Conservation (phyloP, 2,888 invertebrate genomes). For the Apodemia mormo region DNA sequence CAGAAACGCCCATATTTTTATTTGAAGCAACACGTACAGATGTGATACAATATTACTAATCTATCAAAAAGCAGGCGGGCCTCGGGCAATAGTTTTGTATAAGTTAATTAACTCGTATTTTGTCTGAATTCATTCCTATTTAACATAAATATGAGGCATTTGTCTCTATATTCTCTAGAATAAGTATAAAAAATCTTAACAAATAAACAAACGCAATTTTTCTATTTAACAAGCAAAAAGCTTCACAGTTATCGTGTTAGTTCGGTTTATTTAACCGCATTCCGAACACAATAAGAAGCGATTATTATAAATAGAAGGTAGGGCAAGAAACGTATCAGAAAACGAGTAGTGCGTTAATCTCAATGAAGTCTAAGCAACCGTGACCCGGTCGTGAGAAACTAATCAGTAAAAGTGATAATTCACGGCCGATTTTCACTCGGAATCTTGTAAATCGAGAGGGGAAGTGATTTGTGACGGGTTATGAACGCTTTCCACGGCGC, state of each 20-base stretch:
- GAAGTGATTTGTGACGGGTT: slow-evolving; percentile 12
- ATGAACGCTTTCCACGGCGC: slow-evolving; percentile 13
- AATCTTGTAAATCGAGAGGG: not conserved
- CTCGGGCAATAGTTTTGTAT: too few species aligned
- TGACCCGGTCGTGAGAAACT: slow-evolving; percentile 11
- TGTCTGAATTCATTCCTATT: too few species aligned
- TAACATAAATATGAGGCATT: too few species aligned
- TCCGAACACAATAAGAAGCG: not conserved
- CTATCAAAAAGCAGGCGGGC: too few species aligned
- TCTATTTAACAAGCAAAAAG: not conserved
- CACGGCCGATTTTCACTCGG: slow-evolving; percentile 9
- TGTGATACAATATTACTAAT: too few species aligned
- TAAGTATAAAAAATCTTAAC: too few species aligned
- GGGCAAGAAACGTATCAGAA: slow-evolving; percentile 14
- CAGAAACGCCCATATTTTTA: too few species aligned
- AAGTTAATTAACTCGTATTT: too few species aligned
- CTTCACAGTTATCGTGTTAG: not conserved
- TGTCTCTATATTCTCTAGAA: too few species aligned
- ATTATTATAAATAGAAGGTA: slow-evolving; percentile 14
- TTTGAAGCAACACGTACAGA: too few species aligned
- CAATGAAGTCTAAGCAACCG: slow-evolving; percentile 6
- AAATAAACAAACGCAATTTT: too few species aligned
- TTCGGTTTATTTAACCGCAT: slow-evolving; percentile 2
- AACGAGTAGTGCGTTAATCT: not conserved
- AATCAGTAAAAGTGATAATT: slow-evolving; percentile 19